These are phyloP conservation scores for Condylostylus longicornis DNA, from an alignment of 1,140 invertebrate species.

Conservation along the genomic window DNA sequence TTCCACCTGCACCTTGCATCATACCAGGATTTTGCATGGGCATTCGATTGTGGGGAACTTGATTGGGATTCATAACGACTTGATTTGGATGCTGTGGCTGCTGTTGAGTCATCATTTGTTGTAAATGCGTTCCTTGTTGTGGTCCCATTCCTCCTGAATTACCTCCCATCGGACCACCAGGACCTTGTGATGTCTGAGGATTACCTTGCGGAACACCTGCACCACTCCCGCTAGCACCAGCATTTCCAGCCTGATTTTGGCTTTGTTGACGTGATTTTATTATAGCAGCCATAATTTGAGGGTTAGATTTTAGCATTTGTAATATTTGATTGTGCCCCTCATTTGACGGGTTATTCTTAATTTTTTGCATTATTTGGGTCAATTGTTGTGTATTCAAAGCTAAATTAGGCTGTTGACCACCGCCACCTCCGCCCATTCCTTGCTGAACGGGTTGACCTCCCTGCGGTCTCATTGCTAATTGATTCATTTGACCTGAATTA, in stretches of 20 bases:
- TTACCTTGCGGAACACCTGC: too few species aligned
- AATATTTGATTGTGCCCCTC: slow-evolving; percentile 89
- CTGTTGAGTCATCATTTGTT: slow-evolving; percentile 38
- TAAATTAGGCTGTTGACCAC: slow-evolving; percentile 20
- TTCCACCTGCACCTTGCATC: slow-evolving; percentile 24
- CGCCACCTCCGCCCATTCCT: slow-evolving; percentile 32
- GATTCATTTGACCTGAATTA: slow-evolving; percentile 13
- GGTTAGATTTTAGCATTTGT: slow-evolving; percentile 85
- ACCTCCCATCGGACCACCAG: slow-evolving; percentile 24
- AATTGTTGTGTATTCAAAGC: slow-evolving; percentile 60
- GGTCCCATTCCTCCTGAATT: slow-evolving; percentile 24
- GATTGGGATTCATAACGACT: slow-evolving; percentile 13
- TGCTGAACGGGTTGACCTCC: slow-evolving; percentile 34
- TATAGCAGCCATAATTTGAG: slow-evolving; percentile 90
- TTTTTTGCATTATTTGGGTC: slow-evolving; percentile 76
- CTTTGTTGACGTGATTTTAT: slow-evolving; percentile 72
- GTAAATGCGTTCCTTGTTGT: slow-evolving; percentile 21
- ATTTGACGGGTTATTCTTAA: slow-evolving; percentile 66
- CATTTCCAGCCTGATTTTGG: slow-evolving; percentile 24
- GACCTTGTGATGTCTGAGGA: too few species aligned
- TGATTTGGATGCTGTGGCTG: slow-evolving; percentile 37
- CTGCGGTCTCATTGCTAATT: slow-evolving; percentile 25
- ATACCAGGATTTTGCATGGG: slow-evolving; percentile 28
- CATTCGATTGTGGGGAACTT: slow-evolving; percentile 23
- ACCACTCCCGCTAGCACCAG: slow-evolving; percentile 18